Conservation (phyloP, 1,140 invertebrate genomes). For the Saxidomus purpurata region DNA sequence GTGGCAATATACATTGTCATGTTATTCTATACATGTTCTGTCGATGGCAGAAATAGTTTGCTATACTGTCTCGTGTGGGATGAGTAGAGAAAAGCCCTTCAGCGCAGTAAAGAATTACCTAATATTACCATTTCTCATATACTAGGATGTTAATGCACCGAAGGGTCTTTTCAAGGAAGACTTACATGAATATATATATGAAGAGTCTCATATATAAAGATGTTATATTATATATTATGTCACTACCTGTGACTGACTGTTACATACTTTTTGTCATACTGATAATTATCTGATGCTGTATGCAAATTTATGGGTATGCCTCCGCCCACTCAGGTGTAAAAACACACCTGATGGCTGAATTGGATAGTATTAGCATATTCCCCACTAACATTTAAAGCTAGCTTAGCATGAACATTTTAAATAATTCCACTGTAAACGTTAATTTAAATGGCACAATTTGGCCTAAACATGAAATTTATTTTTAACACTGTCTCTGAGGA, state of each 20-base stretch:
- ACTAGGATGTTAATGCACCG: not conserved
- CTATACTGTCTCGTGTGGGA: not conserved
- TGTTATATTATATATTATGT: conserved; percentile 27
- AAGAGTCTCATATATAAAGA: conserved; percentile 6
- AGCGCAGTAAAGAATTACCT: not conserved
- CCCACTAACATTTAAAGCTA: too few relatives aligned
- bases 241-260: not conserved
- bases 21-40: not conserved
- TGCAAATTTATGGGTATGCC: conserved; percentile 20
- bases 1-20: not conserved
- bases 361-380: too few relatives aligned
- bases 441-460: too few relatives aligned
- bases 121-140: not conserved
- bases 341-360: too few relatives aligned
- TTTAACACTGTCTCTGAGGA: too few relatives aligned
- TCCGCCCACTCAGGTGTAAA: too few relatives aligned
- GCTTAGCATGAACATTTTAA: too few relatives aligned
- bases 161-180: not conserved
- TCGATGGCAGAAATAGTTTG: conserved; percentile 1
- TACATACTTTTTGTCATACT: not conserved
- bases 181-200: not conserved
- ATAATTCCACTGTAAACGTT: too few relatives aligned
- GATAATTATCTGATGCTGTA: not conserved
- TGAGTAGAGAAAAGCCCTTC: not conserved
- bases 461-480: too few relatives aligned